Evolutionary conservation across 92 coral and sea anemone species (phyloP).

Genomic region (Porites evermanni): DNA sequence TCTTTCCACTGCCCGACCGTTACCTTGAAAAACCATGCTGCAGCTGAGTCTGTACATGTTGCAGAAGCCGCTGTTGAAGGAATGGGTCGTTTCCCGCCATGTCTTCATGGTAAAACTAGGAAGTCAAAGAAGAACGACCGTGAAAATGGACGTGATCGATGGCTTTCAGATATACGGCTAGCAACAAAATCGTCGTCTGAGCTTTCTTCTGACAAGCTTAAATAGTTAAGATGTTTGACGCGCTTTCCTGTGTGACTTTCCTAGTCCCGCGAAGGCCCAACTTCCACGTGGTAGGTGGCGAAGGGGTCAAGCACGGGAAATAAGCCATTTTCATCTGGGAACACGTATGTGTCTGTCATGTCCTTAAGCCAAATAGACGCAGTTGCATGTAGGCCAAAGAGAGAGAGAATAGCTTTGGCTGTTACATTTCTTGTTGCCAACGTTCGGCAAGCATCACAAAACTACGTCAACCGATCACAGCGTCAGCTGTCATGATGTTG

Average conservation of each 20-base stretch:
- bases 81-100: background rate
- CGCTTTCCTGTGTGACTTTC: too few relatives aligned
- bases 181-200: background rate
- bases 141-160: too few relatives aligned
- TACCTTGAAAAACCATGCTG: conserved; percentile 34
- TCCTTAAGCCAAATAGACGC: conserved; percentile 20
- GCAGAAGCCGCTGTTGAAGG: background rate
- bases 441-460: conserved; percentile 3
- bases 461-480: background rate
- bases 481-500: too few relatives aligned
- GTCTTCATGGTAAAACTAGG: too few relatives aligned
- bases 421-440: conserved; percentile 14
- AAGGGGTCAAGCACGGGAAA: too few relatives aligned
- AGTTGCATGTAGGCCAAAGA: background rate
- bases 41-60: background rate
- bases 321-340: too few relatives aligned
- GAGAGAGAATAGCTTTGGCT: background rate
- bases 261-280: too few relatives aligned
- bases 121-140: too few relatives aligned
- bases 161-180: too few relatives aligned
- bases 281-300: background rate
- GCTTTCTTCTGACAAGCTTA: background rate
- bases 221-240: background rate
- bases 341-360: background rate
- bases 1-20: conserved; percentile 19